phyloP scores from a whole-genome alignment of 1,140 invertebrate genomes.

The Chionoecetes opilio region DNA sequence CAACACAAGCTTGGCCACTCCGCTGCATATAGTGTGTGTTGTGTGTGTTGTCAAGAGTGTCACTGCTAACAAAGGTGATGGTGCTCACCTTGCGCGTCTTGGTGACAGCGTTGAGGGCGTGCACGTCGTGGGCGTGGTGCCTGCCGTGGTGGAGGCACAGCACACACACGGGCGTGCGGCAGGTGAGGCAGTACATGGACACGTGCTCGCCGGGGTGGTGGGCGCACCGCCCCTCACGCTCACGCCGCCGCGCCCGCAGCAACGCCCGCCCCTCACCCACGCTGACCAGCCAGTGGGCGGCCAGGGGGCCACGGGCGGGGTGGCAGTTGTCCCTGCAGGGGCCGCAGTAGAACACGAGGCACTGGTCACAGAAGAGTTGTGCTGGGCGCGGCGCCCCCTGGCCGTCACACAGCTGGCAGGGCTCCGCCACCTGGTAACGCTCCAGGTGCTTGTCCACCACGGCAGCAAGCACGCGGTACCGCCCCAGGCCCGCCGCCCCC shows the following conservation, averaged over 20 bases:
- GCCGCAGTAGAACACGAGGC: slow-evolving; percentile 80
- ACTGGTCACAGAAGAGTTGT: slow-evolving; percentile 80
- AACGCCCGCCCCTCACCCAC: slow-evolving; percentile 63
- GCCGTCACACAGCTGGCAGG: slow-evolving; percentile 79
- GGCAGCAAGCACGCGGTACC: slow-evolving; percentile 78
- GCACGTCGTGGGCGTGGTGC: slow-evolving; percentile 77
- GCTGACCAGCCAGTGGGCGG: slow-evolving; percentile 63
- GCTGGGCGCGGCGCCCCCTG: slow-evolving; percentile 71
- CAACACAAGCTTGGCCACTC: neutral
- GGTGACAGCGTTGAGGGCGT: slow-evolving; percentile 79
- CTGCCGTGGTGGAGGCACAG: slow-evolving; percentile 74
- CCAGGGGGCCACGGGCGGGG: slow-evolving; percentile 77
- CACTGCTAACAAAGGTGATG: neutral
- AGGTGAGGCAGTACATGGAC: slow-evolving; percentile 80
- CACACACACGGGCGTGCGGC: slow-evolving; percentile 77
- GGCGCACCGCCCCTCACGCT: slow-evolving; percentile 75
- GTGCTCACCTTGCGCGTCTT: slow-evolving; percentile 78
- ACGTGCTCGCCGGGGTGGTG: slow-evolving; percentile 79
- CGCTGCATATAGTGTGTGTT: neutral
- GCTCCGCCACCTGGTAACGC: slow-evolving; percentile 77
- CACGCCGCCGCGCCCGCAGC: slow-evolving; percentile 70
- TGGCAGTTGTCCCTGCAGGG: slow-evolving; percentile 77
- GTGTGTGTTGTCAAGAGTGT: neutral
- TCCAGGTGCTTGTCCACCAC: slow-evolving; percentile 80
- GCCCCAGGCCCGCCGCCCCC: slow-evolving; percentile 72